Conservation (phyloP, 2,113 vertebrate genomes). For the Hippocampus barbouri region DNA sequence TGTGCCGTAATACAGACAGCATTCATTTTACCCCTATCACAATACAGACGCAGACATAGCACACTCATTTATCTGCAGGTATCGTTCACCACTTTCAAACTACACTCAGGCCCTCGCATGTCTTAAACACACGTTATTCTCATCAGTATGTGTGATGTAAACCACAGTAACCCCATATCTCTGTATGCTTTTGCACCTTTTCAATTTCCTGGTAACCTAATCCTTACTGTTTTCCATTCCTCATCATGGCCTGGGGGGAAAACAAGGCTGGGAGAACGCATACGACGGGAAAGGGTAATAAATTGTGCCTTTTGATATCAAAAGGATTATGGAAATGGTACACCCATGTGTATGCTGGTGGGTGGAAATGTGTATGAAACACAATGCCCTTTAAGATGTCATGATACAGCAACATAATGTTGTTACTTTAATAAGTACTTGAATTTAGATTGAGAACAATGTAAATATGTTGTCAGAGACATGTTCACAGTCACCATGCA, state of each 20-base stretch:
- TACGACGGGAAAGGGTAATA: conserved; percentile 37
- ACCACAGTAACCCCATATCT: conserved; percentile 52
- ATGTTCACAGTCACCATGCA: background rate
- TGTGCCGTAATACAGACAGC: background rate
- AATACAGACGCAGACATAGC: background rate
- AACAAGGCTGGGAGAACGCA: background rate
- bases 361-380: conserved; percentile 16
- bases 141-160: conserved; percentile 34
- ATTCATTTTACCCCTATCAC: background rate
- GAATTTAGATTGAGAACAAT: too few species aligned
- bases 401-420: background rate
- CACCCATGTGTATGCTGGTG: conserved; percentile 37
- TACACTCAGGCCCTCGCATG: background rate
- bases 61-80: background rate
- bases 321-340: conserved; percentile 54
- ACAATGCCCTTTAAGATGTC: background rate
- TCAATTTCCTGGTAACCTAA: conserved; percentile 70
- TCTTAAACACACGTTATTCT: conserved; percentile 54
- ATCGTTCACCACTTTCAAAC: background rate
- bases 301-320: conserved; percentile 58
- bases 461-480: background rate
- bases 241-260: conserved; percentile 45
- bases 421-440: background rate
- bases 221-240: conserved; percentile 48
- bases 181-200: conserved; percentile 50